These are phyloP conservation scores for Hydrotaea diabolus DNA, from an alignment of 2,888 invertebrate genomes.

Conservation along the genomic window DNA sequence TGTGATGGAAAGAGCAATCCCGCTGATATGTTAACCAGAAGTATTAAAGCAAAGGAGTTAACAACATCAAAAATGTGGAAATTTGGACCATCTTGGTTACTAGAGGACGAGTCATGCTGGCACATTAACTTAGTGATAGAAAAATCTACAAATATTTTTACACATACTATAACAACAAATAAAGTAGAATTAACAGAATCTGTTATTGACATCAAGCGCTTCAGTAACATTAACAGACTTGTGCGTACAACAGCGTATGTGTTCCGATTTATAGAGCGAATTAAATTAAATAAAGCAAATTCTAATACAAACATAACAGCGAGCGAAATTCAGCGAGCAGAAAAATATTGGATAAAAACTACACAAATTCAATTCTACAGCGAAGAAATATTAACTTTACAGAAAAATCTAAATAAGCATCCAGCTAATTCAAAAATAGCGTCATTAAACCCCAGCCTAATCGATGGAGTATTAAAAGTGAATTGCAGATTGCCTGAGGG, in stretches of 20 bases:
- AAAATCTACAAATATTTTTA: slow-evolving; percentile 33
- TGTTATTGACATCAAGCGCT: slow-evolving; percentile 43
- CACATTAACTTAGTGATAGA: slow-evolving; percentile 11
- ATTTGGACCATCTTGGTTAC: too few species aligned
- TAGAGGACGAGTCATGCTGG: too few species aligned
- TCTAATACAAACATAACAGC: not conserved
- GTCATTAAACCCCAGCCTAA: slow-evolving; percentile 54
- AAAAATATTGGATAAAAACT: slow-evolving; percentile 54
- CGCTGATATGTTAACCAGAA: too few species aligned
- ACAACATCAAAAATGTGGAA: too few species aligned
- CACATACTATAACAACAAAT: not conserved
- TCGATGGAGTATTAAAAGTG: slow-evolving; percentile 29
- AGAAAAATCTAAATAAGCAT: slow-evolving; percentile 31
- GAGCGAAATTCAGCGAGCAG: slow-evolving; percentile 56
- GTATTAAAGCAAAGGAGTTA: too few species aligned
- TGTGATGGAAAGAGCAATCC: too few species aligned
- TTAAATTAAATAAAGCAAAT: not conserved
- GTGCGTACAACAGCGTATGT: slow-evolving; percentile 44
- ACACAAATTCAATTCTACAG: slow-evolving; percentile 46
- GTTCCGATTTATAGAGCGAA: slow-evolving; percentile 42
- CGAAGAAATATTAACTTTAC: slow-evolving; percentile 47
- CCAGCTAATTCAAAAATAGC: slow-evolving; percentile 54
- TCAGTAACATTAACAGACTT: too few species aligned
- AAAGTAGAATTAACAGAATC: slow-evolving; percentile 9
- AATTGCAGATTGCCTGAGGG: slow-evolving; percentile 41